Evolutionary conservation across 92 coral and sea anemone genomes (phyloP), one percentile per base, ranked within the genome.

Genomic region (Porites rus): DNA sequence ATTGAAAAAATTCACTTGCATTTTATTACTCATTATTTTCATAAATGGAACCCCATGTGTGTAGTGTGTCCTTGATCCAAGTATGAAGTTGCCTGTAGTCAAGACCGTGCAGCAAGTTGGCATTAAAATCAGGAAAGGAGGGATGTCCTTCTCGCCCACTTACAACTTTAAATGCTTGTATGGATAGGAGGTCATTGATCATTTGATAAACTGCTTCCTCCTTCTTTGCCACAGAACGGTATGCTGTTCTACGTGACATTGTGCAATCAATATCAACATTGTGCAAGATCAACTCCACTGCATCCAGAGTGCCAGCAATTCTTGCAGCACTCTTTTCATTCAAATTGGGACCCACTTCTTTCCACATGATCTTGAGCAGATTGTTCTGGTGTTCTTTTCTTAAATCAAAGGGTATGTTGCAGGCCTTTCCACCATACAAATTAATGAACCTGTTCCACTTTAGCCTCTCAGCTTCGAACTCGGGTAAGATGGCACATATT

Each of bases 391-490:
- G 95, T 62, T 93, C 92, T 43, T 93, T 93, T 18, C 87, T 28
- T 28, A 92, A 60, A 28, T 92, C 95, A 19, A 92, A 84, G 22
- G 93, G 87, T 56, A 92, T 82, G 65, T 92, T 89, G 16, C 51
- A 25, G 6, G 89, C 95, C 74, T 87, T 92, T 9, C 93, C 88
- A 28, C 93, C 95, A 73, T 90, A 87, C 14, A 14, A 86, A 56
- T 92, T 90, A 0, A 81, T 1, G 69, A 92, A 87, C 24, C 95
- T 78, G 76, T 92, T 90, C 93, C 95, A 92, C 62, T 89, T 89
- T 1, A 90, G 56, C 31, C 91, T 54, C 43, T 82, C 73, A 2
- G 93, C 95, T 64, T 92, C 91, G 65, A 62, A 86, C 70, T 80
- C 69, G 10, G 91, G 78, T 21, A 92, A 60, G n/a, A 89, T 74